Evolutionary conservation across 2,888 invertebrate species (phyloP).

Genomic region (Blastobasis adustella): DNA sequence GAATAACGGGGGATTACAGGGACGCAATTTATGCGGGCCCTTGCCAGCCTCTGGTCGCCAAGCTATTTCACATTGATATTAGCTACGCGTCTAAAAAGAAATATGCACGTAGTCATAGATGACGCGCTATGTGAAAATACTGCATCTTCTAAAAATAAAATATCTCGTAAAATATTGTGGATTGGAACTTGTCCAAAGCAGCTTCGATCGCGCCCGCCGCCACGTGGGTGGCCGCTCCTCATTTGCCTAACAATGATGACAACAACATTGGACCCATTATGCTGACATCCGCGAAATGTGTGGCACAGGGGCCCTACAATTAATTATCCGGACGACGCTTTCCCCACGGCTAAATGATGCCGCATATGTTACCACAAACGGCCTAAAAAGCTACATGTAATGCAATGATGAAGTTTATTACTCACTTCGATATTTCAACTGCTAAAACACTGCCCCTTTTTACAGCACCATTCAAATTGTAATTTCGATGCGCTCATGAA

Average conservation of each 20-base stretch:
- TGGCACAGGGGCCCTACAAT: conserved; percentile 2
- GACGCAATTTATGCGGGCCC: conserved; percentile 40
- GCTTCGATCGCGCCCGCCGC: conserved; percentile 28
- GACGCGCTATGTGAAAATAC: conserved; percentile 38
- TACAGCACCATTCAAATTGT: conserved; percentile 1
- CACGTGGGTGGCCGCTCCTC: conserved; percentile 41
- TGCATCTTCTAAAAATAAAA: conserved; percentile 61
- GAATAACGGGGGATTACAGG: conserved; percentile 47
- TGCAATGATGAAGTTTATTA: too few relatives aligned
- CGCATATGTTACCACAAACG: too few relatives aligned
- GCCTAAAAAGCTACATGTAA: too few relatives aligned
- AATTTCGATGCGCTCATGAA: conserved; percentile 16
- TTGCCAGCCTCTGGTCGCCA: conserved; percentile 14
- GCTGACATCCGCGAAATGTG: conserved; percentile 14
- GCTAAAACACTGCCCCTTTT: too few relatives aligned
- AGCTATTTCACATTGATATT: neutral
- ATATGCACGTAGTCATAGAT: conserved; percentile 27
- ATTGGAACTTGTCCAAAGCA: conserved; percentile 56
- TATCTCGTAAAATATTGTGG: conserved; percentile 47
- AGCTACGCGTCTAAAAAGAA: neutral
- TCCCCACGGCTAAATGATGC: neutral
- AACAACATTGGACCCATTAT: conserved; percentile 29
- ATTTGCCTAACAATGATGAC: conserved; percentile 33
- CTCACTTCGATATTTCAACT: too few relatives aligned
- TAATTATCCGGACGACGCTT: neutral